A percentile compares a stretch with the other conserved stretches of the same genome.
These are phyloP conservation scores for Silvanus unidentatus DNA, from an alignment of 2,888 invertebrate species.

Conservation along the genomic window DNA sequence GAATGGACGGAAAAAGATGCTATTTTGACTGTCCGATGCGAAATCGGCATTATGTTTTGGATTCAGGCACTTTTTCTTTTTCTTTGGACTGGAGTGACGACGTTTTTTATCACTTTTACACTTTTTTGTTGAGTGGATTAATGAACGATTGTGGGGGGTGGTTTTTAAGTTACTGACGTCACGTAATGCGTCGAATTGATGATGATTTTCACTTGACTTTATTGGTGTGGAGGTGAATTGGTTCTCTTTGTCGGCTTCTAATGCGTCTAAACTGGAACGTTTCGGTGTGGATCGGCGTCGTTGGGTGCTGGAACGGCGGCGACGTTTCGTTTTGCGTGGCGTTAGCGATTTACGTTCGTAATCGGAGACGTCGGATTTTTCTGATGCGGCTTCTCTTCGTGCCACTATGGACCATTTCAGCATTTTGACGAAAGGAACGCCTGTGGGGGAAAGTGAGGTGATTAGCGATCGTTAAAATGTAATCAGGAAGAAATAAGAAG, in stretches of 20 bases:
- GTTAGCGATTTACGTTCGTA: conserved; percentile 3
- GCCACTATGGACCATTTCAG: conserved; percentile 57
- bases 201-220: conserved; percentile 41
- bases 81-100: conserved; percentile 19
- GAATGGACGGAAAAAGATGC: conserved; percentile 38
- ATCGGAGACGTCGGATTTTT: conserved; percentile 22
- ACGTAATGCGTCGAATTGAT: conserved; percentile 48
- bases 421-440: too few relatives aligned
- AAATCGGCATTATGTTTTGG: conserved; percentile 26
- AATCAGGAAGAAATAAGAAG: too few relatives aligned
- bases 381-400: conserved; percentile 26
- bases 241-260: conserved; percentile 55
- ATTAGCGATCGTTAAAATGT: too few relatives aligned
- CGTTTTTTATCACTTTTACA: conserved; percentile 22
- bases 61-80: conserved; percentile 39
- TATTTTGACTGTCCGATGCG: conserved; percentile 23
- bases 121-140: conserved; percentile 22
- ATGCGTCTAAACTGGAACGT: conserved; percentile 49
- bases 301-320: conserved; percentile 49
- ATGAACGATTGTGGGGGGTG: not conserved
- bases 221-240: conserved; percentile 57
- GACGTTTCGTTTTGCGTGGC: conserved; percentile 21
- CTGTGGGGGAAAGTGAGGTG: too few relatives aligned
- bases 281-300: conserved; percentile 45
- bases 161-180: conserved; percentile 58